Evolutionary conservation across 2,797 vertebrate species (phyloP), one percentile per base, ranked within the genome.

Genomic region (Perodicticus potto): DNA sequence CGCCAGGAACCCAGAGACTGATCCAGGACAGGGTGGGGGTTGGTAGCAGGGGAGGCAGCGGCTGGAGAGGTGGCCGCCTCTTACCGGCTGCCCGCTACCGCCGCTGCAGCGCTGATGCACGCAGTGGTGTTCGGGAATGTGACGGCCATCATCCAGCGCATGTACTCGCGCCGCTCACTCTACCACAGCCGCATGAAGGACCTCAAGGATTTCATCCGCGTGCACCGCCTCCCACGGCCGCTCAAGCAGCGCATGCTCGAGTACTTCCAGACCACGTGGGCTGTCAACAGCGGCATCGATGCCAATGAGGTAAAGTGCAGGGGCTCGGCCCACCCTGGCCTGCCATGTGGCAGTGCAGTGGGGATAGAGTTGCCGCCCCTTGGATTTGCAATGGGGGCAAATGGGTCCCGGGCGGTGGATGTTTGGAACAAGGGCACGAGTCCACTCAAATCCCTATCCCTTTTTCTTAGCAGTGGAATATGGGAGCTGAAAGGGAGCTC

Each of bases 261-360:
- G 97, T 99, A 99, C 95, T 99, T 99, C 98, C 99, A 99, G 98
- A 99, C 99, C 97, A 99, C 99, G 0, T 99, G 99, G 99, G 99
- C 99, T 0, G 99, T 99, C 97, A 99, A 99, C 99, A 99, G 99
- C 4, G 99, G 99, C 98, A 99, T 99, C 27, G 99, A 99, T 0
- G 98, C 99, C 76, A 99, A 99, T 0, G 99, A 99, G 99, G 99
- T 99, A 98, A 85, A 3, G 55, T 0, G 0, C 9, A 0, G 34
- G 16, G 59, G 0, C 1, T 12, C 0, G 0, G 17, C 0, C 1
- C 5, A 3, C 9, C n/a, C 6, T 34, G 6, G 12, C 14, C 7
- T 0, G 0, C 14, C 2, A 11, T 0, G 1, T 23, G 2, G 45
- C 11, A 3, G 19, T 14, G 8, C 69, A 4, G 25, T 4, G 59